Base-by-base conservation (phyloP, 2,113 vertebrate species). In the Cottus gobio region DNA sequence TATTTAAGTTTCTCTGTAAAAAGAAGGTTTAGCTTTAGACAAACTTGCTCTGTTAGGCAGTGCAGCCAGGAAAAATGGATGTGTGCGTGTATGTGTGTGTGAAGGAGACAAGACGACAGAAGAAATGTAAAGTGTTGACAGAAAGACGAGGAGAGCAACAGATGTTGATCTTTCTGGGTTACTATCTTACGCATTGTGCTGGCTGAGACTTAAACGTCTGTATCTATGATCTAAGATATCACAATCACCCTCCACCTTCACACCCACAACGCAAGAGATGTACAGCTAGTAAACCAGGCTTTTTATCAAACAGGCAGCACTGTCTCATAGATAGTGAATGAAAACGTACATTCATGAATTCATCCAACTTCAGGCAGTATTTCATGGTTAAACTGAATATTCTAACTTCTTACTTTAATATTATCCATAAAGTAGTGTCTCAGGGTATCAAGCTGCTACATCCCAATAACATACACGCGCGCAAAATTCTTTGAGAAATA, bases 301-400 rank as follows among this genome's bases (percentile, higher is more conserved):
- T 39, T 44, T 5, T 12, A 63, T 7, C 44, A 37, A 37, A 65
- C 18, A 1, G 0, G 26, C 34, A 0, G 0, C 39, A 9, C 18
- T 54, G 39, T 72, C 44, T 72, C 50, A 39, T 2, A 50, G 31
- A 36, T 9, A 63, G 3, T 50, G 36, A 42, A 72, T 26, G 13
- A 63, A 76, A 73, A 74, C 64, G 28, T 52, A 63, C 71, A 76
- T 71, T 62, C 37, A 31, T 60, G 9, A 76, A 72, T 39, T 52
- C 24, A 56, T 44, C 44, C 3, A 18, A 62, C n/a, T 44, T 15
- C 7, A 42, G n/a, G 37, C 39, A 65, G 63, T 24, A 42, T 24
- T 42, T 42, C 36, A 64, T 7, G 3, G 62, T 64, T 30, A 63
- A 63, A 18, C 60, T 13, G 36, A 30, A 50, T n/a, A 36, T 20